Evolutionary conservation across 2,797 vertebrate species (phyloP).

Genomic region (Gouania willdenowi): DNA sequence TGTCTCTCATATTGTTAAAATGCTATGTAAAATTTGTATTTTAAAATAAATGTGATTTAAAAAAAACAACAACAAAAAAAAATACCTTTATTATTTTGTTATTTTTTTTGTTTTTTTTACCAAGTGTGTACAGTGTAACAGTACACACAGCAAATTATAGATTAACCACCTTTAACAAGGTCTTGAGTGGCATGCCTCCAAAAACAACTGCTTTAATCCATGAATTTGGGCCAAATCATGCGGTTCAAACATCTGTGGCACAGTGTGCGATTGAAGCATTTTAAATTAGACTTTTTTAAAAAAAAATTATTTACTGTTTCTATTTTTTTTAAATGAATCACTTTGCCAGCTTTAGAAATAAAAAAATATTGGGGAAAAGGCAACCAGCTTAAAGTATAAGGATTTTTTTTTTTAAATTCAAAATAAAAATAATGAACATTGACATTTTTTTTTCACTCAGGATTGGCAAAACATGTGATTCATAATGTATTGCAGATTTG

Average conservation of each 20-base stretch:
- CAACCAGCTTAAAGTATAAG: background rate
- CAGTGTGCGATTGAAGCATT: slow-evolving; percentile 36
- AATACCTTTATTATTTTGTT: too few species aligned
- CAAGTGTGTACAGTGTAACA: too few species aligned
- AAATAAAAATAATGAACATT: too few species aligned
- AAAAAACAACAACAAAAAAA: too few species aligned
- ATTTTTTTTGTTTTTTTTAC: too few species aligned
- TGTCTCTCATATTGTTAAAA: too few species aligned
- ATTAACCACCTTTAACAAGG: slow-evolving; percentile 29
- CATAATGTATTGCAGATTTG: background rate
- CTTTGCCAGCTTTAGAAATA: slow-evolving; percentile 23
- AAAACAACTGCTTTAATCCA: slow-evolving; percentile 50
- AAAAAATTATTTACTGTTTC: too few species aligned
- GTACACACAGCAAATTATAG: slow-evolving; percentile 23
- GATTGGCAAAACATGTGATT: background rate
- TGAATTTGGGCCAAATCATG: slow-evolving; percentile 35
- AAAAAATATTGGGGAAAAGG: slow-evolving; percentile 20
- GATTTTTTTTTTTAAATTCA: too few species aligned
- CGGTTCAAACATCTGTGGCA: slow-evolving; percentile 55
- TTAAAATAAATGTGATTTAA: too few species aligned
- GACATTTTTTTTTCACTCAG: background rate
- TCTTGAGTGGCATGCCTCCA: slow-evolving; percentile 44
- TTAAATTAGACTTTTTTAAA: slow-evolving; percentile 30
- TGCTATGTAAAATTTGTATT: too few species aligned
- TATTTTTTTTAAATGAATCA: slow-evolving; percentile 27